Conservation (phyloP, 64 coral and sea anemone species). For the Dendronephthya gigantea region DNA sequence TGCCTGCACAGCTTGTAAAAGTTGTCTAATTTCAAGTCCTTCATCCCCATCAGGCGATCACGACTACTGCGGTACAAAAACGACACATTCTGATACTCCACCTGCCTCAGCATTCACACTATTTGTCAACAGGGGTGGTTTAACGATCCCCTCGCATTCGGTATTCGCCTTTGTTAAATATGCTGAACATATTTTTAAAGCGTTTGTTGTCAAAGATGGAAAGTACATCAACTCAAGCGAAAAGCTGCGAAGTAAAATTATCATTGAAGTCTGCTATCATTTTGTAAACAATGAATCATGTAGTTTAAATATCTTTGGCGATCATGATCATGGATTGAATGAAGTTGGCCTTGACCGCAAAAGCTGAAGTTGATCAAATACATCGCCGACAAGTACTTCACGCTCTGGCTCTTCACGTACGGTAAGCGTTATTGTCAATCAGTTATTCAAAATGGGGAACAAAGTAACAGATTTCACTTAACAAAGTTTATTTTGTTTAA, state of each 20-base stretch:
- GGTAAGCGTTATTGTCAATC: too few relatives aligned
- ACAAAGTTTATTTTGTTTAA: too few relatives aligned
- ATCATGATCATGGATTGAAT: not conserved
- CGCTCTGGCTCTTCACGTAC: too few relatives aligned
- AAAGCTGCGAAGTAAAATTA: not conserved
- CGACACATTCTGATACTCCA: not conserved
- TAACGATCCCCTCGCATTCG: not conserved
- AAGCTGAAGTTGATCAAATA: not conserved
- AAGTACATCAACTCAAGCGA: not conserved
- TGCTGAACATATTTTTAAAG: constrained; percentile 4
- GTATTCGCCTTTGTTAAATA: not conserved
- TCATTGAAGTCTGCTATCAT: not conserved
- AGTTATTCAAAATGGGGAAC: too few relatives aligned
- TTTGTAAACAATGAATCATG: not conserved
- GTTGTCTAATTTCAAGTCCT: too few relatives aligned
- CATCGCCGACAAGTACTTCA: not conserved
- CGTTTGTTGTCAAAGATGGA: not conserved
- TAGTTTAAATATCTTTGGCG: not conserved
- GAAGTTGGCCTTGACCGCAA: not conserved
- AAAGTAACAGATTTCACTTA: too few relatives aligned
- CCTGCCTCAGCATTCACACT: not conserved
- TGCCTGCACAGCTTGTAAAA: too few relatives aligned
- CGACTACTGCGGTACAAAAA: not conserved
- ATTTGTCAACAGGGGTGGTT: too few relatives aligned
- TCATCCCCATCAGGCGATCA: not conserved